Evolutionary conservation across 2,113 vertebrate species (phyloP).

Genomic region (Chascanopsetta lugubris): DNA sequence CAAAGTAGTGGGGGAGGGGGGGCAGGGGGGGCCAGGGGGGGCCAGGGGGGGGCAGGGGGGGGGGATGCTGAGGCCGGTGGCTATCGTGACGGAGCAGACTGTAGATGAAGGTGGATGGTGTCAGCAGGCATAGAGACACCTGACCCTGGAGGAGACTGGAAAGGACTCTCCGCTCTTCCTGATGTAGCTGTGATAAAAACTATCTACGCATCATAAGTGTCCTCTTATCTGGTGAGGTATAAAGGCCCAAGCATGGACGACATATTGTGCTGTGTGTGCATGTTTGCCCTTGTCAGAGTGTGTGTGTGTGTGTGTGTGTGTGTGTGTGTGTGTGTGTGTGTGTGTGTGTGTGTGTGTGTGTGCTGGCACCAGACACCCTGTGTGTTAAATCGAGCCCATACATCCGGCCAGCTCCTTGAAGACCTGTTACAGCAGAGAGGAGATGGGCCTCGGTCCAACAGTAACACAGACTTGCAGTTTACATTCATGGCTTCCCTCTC

Average conservation of each 20-base stretch:
- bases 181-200: slow-evolving; percentile 50
- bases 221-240: slow-evolving; percentile 33
- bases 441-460: slow-evolving; percentile 47
- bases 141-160: slow-evolving; percentile 41
- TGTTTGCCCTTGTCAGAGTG: too few relatives aligned
- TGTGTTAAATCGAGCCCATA: slow-evolving; percentile 34
- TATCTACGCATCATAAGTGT: slow-evolving; percentile 42
- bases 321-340: background rate
- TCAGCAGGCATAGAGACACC: slow-evolving; percentile 45
- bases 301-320: slow-evolving; percentile 14
- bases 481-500: slow-evolving; percentile 32
- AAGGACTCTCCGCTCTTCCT: slow-evolving; percentile 36
- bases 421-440: slow-evolving; percentile 50
- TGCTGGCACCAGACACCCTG: slow-evolving; percentile 44
- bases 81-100: slow-evolving; percentile 30
- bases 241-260: slow-evolving; percentile 18
- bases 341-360: slow-evolving; percentile 20
- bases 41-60: too few relatives aligned
- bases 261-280: slow-evolving; percentile 20
- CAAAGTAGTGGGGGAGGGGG: slow-evolving; percentile 18
- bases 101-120: slow-evolving; percentile 42
- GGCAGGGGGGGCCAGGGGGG: too few relatives aligned
- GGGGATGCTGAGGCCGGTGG: slow-evolving; percentile 6
- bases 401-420: slow-evolving; percentile 45
- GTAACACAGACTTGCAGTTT: slow-evolving; percentile 59